Conservation (phyloP, 2,888 invertebrate species). For the Augiades crinisus region DNA sequence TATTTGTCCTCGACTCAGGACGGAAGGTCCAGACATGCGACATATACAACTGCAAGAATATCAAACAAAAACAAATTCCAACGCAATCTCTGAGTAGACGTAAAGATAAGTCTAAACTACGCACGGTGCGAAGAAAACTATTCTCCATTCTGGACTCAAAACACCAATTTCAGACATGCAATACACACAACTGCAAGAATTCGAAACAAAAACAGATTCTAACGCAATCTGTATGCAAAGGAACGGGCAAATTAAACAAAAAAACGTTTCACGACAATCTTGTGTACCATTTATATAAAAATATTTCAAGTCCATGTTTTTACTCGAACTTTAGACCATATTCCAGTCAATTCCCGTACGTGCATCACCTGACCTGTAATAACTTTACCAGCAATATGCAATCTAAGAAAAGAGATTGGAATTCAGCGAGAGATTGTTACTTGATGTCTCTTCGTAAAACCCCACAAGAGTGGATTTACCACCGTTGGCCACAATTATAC, state of each 20-base stretch:
- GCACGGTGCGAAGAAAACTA: slow-evolving; percentile 41
- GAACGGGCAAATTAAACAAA: not conserved
- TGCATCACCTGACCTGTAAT: not conserved
- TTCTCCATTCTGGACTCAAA: slow-evolving; percentile 9
- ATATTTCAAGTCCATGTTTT: not conserved
- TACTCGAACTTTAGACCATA: not conserved
- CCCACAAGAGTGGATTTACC: slow-evolving; percentile 42
- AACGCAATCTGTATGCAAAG: not conserved
- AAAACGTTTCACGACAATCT: slow-evolving; percentile 3
- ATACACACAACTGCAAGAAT: not conserved
- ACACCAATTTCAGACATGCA: slow-evolving; percentile 6
- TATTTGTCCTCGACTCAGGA: slow-evolving; percentile 8
- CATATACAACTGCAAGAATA: not conserved
- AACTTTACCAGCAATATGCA: not conserved
- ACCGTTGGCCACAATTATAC: slow-evolving; percentile 42
- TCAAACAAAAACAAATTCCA: not conserved
- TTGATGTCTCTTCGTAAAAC: slow-evolving; percentile 41
- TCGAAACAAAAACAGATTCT: not conserved
- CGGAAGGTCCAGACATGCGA: slow-evolving; percentile 8
- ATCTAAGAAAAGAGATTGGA: slow-evolving; percentile 24
- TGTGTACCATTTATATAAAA: slow-evolving; percentile 10
- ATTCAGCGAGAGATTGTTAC: slow-evolving; percentile 43
- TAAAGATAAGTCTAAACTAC: too few relatives aligned
- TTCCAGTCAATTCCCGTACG: not conserved
- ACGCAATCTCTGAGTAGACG: too few relatives aligned